phyloP scores from a whole-genome alignment of 1,140 invertebrate species.

The Zaprionus kolodkinae region DNA sequence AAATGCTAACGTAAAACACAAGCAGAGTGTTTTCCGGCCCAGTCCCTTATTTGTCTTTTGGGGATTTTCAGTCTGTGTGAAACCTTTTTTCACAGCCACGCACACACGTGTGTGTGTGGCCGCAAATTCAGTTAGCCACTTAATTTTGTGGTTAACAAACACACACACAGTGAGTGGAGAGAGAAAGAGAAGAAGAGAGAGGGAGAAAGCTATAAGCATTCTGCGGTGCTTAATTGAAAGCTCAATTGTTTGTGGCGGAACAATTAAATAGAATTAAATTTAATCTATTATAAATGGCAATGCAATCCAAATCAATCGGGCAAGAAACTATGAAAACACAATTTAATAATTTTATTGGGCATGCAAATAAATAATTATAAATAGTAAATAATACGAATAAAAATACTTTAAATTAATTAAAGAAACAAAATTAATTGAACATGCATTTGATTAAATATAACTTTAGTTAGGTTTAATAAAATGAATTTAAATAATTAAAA shows the following conservation, averaged over 20 bases:
- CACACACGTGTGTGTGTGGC: conserved; percentile 37
- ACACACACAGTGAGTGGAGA: conserved; percentile 20
- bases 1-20: conserved; percentile 72
- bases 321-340: background rate
- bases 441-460: too few relatives aligned
- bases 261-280: conserved; percentile 31
- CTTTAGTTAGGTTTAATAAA: too few relatives aligned
- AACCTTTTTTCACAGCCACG: conserved; percentile 34
- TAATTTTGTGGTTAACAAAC: conserved; percentile 73
- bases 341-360: background rate
- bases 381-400: background rate
- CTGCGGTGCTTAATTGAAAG: conserved; percentile 66
- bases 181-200: background rate
- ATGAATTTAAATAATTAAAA: too few relatives aligned
- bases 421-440: too few relatives aligned
- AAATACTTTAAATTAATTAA: background rate
- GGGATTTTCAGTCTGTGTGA: conserved; percentile 56
- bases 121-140: conserved; percentile 77
- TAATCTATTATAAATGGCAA: conserved; percentile 19
- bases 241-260: conserved; percentile 55
- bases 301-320: background rate
- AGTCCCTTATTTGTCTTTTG: conserved; percentile 65
- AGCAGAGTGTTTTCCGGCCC: conserved; percentile 54
- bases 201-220: conserved; percentile 17
- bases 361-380: background rate